Evolutionary conservation across 2,888 invertebrate species (phyloP).

Genomic region (Aplocera efformata): DNA sequence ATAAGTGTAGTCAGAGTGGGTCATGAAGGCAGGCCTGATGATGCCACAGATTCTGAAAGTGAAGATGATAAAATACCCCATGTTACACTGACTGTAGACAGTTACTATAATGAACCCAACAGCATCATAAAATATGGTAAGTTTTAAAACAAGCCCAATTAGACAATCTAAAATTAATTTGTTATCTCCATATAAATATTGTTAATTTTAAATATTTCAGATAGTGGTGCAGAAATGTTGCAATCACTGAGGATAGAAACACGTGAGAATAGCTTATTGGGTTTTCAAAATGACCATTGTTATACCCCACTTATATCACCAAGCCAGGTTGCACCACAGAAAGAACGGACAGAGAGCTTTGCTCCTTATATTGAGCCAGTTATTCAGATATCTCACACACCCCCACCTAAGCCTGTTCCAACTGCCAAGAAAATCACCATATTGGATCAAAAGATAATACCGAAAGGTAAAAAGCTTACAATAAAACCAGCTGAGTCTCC

Average conservation of each 20-base stretch:
- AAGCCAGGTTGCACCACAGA: slow-evolving; percentile 66
- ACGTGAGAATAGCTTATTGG: slow-evolving; percentile 77
- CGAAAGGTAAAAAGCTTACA: slow-evolving; percentile 72
- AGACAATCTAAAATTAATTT: not conserved
- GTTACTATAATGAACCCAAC: slow-evolving; percentile 81
- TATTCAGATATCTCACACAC: slow-evolving; percentile 67
- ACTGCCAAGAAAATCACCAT: slow-evolving; percentile 73
- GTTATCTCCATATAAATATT: not conserved
- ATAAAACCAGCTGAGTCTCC: slow-evolving; percentile 58
- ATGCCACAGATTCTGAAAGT: slow-evolving; percentile 79
- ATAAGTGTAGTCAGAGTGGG: slow-evolving; percentile 82
- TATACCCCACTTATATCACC: slow-evolving; percentile 87
- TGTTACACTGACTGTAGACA: slow-evolving; percentile 83
- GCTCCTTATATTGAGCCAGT: slow-evolving; percentile 64
- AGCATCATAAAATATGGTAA: slow-evolving; percentile 77
- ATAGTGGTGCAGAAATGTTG: slow-evolving; percentile 76
- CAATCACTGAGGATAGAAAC: slow-evolving; percentile 73
- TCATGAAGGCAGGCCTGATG: slow-evolving; percentile 74
- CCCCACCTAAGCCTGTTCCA: slow-evolving; percentile 65
- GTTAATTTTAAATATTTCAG: slow-evolving; percentile 37
- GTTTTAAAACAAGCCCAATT: slow-evolving; percentile 5
- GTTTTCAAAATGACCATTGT: slow-evolving; percentile 89
- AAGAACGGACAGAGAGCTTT: slow-evolving; percentile 46
- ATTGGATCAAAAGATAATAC: slow-evolving; percentile 70
- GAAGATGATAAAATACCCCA: slow-evolving; percentile 82